Percentiles rank a stretch among this genome's conserved stretches.
Evolutionary conservation across 53 echinoderm and acorn worm genomes (phyloP).

Genomic region (Actinopyga echinites): DNA sequence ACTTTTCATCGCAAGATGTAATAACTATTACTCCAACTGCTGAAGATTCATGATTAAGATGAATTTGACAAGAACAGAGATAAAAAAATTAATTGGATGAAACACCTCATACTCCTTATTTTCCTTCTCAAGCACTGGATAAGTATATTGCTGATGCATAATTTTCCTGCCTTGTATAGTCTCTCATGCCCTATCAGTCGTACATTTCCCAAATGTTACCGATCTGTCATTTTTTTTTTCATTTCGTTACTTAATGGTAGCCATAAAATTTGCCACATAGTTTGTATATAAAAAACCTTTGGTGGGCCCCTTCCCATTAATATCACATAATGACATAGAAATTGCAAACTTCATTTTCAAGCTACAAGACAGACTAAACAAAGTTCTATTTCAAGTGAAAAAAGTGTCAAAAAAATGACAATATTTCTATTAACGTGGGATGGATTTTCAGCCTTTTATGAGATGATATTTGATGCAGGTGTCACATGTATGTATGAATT

Average conservation of each 20-base stretch:
- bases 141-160: no score
- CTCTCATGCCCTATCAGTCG: no score
- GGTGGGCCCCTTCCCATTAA: slow-evolving; percentile 31
- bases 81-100: no score
- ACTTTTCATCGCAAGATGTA: no score
- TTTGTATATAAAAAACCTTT: slow-evolving; percentile 21
- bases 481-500: slow-evolving; percentile 9
- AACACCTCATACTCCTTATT: no score
- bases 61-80: no score
- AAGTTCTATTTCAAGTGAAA: slow-evolving; percentile 14
- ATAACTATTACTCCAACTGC: no score
- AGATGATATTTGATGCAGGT: background rate
- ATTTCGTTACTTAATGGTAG: slow-evolving; percentile 17
- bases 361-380: slow-evolving; percentile 20
- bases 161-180: no score
- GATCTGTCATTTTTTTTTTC: slow-evolving; percentile 34
- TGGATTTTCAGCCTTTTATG: background rate
- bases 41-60: no score
- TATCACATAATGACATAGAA: slow-evolving; percentile 33
- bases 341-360: slow-evolving; percentile 20
- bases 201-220: no score
- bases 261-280: slow-evolving; percentile 29
- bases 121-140: no score
- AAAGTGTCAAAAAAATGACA: slow-evolving; percentile 32
- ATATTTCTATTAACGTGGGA: background rate